A percentile compares a stretch with the other conserved stretches of the same genome.
These are phyloP conservation scores for Colossoma macropomum DNA, from an alignment of 2,113 vertebrate genomes.

Conservation along the genomic window DNA sequence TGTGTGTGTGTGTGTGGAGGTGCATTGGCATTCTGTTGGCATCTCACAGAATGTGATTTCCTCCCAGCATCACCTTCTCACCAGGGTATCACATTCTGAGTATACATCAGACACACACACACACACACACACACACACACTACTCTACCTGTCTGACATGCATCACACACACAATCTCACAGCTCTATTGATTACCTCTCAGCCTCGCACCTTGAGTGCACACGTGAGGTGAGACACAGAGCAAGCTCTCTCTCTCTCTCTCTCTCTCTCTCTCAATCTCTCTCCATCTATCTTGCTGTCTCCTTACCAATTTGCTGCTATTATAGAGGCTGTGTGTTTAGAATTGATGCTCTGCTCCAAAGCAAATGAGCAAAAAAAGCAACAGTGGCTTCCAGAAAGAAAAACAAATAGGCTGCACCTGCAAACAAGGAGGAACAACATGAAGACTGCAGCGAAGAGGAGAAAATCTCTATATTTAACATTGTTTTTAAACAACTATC, in stretches of 20 bases:
- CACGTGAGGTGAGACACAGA: conserved; percentile 28
- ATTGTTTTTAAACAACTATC: no score
- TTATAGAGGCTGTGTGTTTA: background rate
- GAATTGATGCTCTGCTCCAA: conserved; percentile 6
- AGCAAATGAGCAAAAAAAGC: background rate
- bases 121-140: conserved; percentile 14
- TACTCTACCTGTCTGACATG: background rate
- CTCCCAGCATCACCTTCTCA: conserved; percentile 32
- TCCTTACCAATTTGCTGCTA: background rate
- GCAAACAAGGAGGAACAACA: background rate
- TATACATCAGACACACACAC: conserved; percentile 6
- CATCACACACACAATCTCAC: conserved; percentile 46
- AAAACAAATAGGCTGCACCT: background rate
- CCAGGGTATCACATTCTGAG: conserved; percentile 16
- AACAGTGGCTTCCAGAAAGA: background rate
- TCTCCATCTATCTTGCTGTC: conserved; percentile 18
- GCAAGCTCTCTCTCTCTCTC: conserved; percentile 7
- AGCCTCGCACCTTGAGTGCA: conserved; percentile 53
- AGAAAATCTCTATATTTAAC: no score
- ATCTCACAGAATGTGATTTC: conserved; percentile 25
- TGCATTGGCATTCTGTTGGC: conserved; percentile 49
- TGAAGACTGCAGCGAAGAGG: background rate
- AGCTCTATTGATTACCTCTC: conserved; percentile 54
- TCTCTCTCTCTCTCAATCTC: no score
- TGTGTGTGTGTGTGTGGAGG: background rate